Evolutionary conservation across 2,888 invertebrate species (phyloP), one percentile per base, ranked within the genome.

Genomic region (Yponomeuta plumbellus): DNA sequence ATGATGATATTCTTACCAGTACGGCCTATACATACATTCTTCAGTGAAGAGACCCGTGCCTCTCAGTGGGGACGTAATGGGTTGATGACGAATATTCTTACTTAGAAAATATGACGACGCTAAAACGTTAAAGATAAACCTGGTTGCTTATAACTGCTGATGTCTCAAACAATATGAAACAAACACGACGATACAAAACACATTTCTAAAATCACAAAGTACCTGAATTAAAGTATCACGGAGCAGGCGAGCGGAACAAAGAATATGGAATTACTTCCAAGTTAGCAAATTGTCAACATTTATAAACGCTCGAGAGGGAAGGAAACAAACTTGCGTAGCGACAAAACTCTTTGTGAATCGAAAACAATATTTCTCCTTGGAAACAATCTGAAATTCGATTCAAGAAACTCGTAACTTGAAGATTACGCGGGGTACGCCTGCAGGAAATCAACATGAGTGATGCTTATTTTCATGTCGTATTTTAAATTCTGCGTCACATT

Each of bases 341-440:
- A 52, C 44, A 52, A 52, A 52, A 52, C 44, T 52, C 44, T 52
- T 52, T 52, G 44, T 52, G 8, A 52, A 52, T 52, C 17, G 44
- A 52, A 52, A 52, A 52, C 44, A 52, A 52, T 52, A 52, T 52
- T 52, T 52, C 17, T 17, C 44, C 44, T 17, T 52, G 44, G 8
- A 52, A 52, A 52, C 44, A 52, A 52, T 52, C 44, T 52, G 44
- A 17, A 52, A 52, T 52, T 52, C 44, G 44, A 52, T 52, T 52
- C 44, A 5, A 52, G 44, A 52, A 52, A 52, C 44, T 52, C 17
- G 44, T 3, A 52, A 52, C 44, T 52, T 52, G 13, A 17, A 52
- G 44, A 52, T 52, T 52, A 52, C 44, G 44, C 17, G 17, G 44
- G 4, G 44, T 17, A 17, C 17, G 13, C 17, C 17, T 17, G 44